Evolutionary conservation across 2,888 invertebrate species (phyloP), one percentile per base, ranked within the genome.

Genomic region (Uloborus plumipes): DNA sequence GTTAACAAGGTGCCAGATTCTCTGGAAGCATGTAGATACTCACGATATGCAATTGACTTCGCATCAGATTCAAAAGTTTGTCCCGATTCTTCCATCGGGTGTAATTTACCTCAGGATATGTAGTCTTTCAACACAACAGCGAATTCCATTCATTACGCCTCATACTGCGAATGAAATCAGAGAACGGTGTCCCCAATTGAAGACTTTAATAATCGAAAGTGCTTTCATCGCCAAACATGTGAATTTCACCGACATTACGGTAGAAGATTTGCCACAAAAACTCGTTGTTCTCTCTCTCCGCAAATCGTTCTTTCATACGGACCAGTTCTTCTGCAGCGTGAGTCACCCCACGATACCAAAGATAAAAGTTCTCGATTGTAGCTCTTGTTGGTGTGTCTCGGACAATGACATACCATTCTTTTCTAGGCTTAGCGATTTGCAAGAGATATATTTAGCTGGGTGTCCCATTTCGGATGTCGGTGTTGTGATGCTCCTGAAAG

Each of bases 21-120:
- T 84, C 4, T 84, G 84, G 84, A 78, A 79, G 31, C 22, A 61
- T 65, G 84, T 84, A 9, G 84, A 84, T 74, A 79, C 84, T 22
- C 74, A 74, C 18, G 84, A 84, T 50, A 75, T 84, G 71, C 78
- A 84, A 49, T 22, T 84, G n/a, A 66, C 78, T 31, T 79, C 78
- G 6, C 64, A 79, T 55, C 78, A 78, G 18, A 62, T 84, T n/a
- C 78, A 84, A 49, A 84, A 84, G 49, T 26, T 84, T 14, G 71
- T 84, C 47, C 71, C 74, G 0, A 55, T 84, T 26, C 79, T 84
- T 49, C 78, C 79, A 39, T 49, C 78, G 0, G 78, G 75, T 66
- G 84, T 84, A 13, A 64, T 51, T 16, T 78, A 84, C 51, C 47
- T 84, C 13, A 20, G 79, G 47, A 79, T 84, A 26, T 71, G 73